These are phyloP conservation scores for Trochalopteron elliotii DNA, from an alignment of 2,113 vertebrate species.

Conservation along the genomic window DNA sequence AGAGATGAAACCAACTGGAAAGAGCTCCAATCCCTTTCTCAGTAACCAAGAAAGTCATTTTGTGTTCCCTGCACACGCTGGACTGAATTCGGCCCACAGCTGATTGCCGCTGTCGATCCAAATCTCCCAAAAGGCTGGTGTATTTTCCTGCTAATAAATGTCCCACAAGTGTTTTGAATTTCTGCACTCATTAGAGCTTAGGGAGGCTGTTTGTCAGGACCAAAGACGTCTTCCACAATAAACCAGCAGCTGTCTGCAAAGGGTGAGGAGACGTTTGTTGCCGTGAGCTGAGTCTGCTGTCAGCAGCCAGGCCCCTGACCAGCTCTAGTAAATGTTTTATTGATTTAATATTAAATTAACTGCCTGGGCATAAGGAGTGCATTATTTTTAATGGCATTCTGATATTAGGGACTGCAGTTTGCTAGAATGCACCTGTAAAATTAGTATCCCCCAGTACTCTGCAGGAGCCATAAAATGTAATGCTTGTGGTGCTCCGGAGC, in stretches of 20 bases:
- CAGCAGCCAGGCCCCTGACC: constrained; percentile 67
- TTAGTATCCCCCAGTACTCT: constrained; percentile 69
- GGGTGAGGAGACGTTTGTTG: constrained; percentile 64
- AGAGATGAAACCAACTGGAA: neutral
- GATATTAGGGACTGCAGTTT: constrained; percentile 67
- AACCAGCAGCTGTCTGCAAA: constrained; percentile 68
- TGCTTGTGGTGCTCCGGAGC: constrained; percentile 57
- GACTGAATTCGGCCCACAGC: neutral
- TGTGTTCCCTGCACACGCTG: neutral
- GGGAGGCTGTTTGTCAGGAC: constrained; percentile 72
- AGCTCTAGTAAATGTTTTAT: constrained; percentile 74
- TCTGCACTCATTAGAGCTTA: constrained; percentile 68
- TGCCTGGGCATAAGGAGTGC: constrained; percentile 64
- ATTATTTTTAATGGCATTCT: constrained; percentile 71
- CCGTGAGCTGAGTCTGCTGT: constrained; percentile 71
- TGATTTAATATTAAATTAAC: constrained; percentile 79
- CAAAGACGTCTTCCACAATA: constrained; percentile 69
- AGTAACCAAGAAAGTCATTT: neutral
- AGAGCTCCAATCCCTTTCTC: neutral
- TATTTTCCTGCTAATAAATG: constrained; percentile 68
- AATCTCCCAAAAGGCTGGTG: constrained; percentile 48
- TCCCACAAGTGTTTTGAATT: constrained; percentile 73
- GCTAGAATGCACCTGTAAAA: constrained; percentile 78
- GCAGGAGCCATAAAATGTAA: constrained; percentile 61
- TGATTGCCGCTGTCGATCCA: constrained; percentile 24